phyloP scores from a whole-genome alignment of 2,888 invertebrate genomes.

The Epicampocera succincta region DNA sequence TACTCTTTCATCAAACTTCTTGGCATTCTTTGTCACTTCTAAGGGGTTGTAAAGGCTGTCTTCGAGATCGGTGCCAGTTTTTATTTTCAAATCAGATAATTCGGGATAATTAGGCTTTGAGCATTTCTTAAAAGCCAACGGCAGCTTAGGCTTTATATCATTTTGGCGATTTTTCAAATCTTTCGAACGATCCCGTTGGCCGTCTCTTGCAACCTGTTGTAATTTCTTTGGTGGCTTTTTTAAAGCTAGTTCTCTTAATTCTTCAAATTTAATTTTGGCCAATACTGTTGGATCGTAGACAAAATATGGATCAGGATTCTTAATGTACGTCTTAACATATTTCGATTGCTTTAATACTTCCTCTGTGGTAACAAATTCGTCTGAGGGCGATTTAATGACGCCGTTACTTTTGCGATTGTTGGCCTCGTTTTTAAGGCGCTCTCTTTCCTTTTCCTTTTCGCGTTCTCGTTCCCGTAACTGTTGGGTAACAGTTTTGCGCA shows the following conservation, averaged over 20 bases:
- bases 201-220: constrained; percentile 52
- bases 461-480: constrained; percentile 73
- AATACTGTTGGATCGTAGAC: constrained; percentile 81
- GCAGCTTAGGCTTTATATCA: constrained; percentile 71
- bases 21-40: constrained; percentile 81
- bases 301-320: constrained; percentile 81
- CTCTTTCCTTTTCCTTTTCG: constrained; percentile 74
- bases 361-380: constrained; percentile 80
- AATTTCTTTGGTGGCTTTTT: constrained; percentile 75
- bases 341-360: constrained; percentile 81
- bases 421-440: constrained; percentile 71
- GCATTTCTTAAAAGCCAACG: constrained; percentile 79
- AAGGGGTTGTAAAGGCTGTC: constrained; percentile 79
- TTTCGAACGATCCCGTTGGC: constrained; percentile 73
- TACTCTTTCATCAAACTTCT: constrained; percentile 81
- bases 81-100: constrained; percentile 80
- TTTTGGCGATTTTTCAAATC: constrained; percentile 72
- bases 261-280: constrained; percentile 78
- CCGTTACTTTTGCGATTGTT: constrained; percentile 72
- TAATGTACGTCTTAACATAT: constrained; percentile 81
- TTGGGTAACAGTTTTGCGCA: constrained; percentile 75
- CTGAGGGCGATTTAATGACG: constrained; percentile 69
- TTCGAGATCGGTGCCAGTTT: constrained; percentile 79
- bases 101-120: constrained; percentile 81
- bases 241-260: constrained; percentile 74